Evolutionary conservation across 2,113 vertebrate genomes (phyloP).

Genomic region (Cynocephalus volans): DNA sequence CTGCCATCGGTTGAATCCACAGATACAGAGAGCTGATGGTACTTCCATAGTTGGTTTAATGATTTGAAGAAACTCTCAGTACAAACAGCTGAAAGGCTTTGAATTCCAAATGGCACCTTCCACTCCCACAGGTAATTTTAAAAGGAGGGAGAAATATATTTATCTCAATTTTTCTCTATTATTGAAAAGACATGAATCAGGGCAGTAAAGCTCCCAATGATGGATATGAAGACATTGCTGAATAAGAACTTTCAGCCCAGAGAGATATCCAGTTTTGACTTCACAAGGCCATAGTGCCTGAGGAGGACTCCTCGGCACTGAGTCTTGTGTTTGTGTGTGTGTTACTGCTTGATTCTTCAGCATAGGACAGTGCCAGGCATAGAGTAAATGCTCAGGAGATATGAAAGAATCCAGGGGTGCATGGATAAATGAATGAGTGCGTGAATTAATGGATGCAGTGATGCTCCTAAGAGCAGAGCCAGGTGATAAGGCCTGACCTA

Average conservation of each 20-base stretch:
- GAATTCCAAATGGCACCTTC: slow-evolving; percentile 17
- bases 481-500: neutral
- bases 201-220: neutral
- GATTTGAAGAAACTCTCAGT: neutral
- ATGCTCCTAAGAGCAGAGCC: neutral
- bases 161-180: neutral
- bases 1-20: too few relatives aligned
- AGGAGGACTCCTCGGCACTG: too few relatives aligned
- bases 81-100: slow-evolving; percentile 45
- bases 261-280: neutral
- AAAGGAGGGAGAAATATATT: neutral
- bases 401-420: neutral
- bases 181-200: neutral
- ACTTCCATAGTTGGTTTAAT: slow-evolving; percentile 40
- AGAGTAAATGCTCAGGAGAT: neutral
- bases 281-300: neutral
- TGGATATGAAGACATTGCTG: neutral
- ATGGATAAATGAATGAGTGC: neutral
- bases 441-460: too few relatives aligned
- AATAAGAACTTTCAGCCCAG: neutral
- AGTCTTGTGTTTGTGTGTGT: neutral
- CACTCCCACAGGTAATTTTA: neutral
- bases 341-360: neutral
- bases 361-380: neutral
- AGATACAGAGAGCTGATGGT: too few relatives aligned